Conservation (phyloP, 2,888 invertebrate species). For the Chrysopilus asiliformis region DNA sequence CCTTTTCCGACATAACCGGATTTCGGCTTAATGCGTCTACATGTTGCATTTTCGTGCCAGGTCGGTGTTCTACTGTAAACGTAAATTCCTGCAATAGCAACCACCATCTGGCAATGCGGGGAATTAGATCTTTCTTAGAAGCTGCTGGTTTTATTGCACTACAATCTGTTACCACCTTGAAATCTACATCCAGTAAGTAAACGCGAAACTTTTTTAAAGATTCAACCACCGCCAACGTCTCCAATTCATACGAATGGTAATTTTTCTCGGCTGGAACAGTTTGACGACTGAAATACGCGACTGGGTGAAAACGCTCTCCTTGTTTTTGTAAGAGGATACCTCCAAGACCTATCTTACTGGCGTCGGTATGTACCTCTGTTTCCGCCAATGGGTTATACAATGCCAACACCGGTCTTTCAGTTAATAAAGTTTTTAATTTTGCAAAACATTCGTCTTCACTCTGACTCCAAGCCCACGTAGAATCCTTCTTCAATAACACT, state of each 20-base stretch:
- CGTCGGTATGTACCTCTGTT: no score
- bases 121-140: slow-evolving; percentile 19
- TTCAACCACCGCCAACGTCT: slow-evolving; percentile 24
- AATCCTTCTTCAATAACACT: slow-evolving; percentile 4
- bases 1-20: slow-evolving; percentile 6
- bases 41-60: no score
- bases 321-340: slow-evolving; percentile 18
- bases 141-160: slow-evolving; percentile 14
- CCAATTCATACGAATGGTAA: slow-evolving; percentile 29
- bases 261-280: slow-evolving; percentile 23
- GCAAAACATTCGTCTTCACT: slow-evolving; percentile 12
- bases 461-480: slow-evolving; percentile 11
- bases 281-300: slow-evolving; percentile 24
- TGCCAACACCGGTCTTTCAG: neutral
- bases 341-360: slow-evolving; percentile 16
- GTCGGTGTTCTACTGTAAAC: slow-evolving; percentile 12
- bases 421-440: neutral
- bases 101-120: slow-evolving; percentile 19
- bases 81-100: slow-evolving; percentile 15
- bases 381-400: slow-evolving; percentile 1
- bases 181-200: no score
- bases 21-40: slow-evolving; percentile 15
- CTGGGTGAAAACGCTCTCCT: slow-evolving; percentile 13
- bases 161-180: no score
- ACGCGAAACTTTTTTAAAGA: no score